Conservation (phyloP, 2,797 vertebrate genomes). For the Lagocephalus sceleratus region DNA sequence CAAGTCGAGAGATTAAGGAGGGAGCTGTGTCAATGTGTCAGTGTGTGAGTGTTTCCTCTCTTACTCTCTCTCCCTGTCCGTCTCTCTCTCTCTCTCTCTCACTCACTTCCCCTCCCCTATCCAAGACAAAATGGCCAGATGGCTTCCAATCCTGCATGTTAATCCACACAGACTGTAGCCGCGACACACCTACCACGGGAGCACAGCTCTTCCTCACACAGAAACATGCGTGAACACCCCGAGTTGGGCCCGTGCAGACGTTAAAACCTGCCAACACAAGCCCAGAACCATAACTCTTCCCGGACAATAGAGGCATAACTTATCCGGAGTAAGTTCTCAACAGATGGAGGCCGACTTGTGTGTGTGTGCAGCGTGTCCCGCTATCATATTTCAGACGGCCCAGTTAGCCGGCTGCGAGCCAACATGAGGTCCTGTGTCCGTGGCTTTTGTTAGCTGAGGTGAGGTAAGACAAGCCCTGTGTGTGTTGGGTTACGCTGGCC, state of each 20-base stretch:
- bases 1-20: conserved; percentile 65
- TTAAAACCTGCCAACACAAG: conserved; percentile 37
- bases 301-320: conserved; percentile 51
- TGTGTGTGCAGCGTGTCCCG: conserved; percentile 41
- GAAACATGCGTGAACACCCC: conserved; percentile 16
- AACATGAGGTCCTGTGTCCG: conserved; percentile 58
- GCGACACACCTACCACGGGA: conserved; percentile 65
- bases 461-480: conserved; percentile 71
- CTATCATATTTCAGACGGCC: conserved; percentile 70
- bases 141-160: conserved; percentile 77
- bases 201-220: conserved; percentile 43
- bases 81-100: conserved; percentile 18
- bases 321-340: conserved; percentile 46
- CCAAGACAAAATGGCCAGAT: conserved; percentile 77
- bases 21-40: conserved; percentile 74
- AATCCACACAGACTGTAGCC: conserved; percentile 74
- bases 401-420: conserved; percentile 59
- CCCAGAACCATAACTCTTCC: conserved; percentile 25
- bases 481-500: conserved; percentile 71
- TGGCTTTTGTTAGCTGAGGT: conserved; percentile 71
- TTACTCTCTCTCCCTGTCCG: conserved; percentile 45
- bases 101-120: conserved; percentile 53
- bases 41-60: conserved; percentile 67
- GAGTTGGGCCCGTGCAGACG: conserved; percentile 27
- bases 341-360: conserved; percentile 64